phyloP scores from a whole-genome alignment of 2,113 vertebrate species.

The Hepsetus odoe region DNA sequence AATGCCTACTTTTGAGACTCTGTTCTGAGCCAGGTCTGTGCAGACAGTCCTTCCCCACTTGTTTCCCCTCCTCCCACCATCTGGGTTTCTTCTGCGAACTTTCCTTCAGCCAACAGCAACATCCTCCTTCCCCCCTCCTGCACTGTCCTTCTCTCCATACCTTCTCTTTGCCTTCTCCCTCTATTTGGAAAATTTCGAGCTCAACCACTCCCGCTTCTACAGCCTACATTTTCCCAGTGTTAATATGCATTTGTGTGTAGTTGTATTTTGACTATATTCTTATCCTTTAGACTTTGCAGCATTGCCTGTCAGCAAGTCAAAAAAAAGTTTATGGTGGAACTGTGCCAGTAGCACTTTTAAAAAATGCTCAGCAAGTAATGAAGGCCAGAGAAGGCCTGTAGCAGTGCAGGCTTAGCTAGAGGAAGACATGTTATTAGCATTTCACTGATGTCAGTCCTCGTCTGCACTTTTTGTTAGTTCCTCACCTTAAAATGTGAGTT shows the following conservation, averaged over 20 bases:
- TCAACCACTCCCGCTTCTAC: slow-evolving; percentile 30
- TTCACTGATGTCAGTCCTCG: slow-evolving; percentile 36
- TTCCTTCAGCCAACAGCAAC: slow-evolving; percentile 53
- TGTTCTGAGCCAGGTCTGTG: neutral
- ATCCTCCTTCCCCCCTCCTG: slow-evolving; percentile 44
- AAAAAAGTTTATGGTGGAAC: slow-evolving; percentile 9
- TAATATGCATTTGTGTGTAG: slow-evolving; percentile 19
- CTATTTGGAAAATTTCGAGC: slow-evolving; percentile 17
- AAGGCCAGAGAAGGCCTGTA: slow-evolving; percentile 18
- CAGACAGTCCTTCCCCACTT: neutral
- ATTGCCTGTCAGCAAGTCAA: neutral
- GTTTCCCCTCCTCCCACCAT: slow-evolving; percentile 25
- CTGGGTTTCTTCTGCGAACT: slow-evolving; percentile 17
- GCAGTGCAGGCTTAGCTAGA: slow-evolving; percentile 9
- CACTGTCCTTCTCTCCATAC: slow-evolving; percentile 8
- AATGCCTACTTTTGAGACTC: neutral
- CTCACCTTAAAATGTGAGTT: slow-evolving; percentile 41
- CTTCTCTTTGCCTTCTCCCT: slow-evolving; percentile 12
- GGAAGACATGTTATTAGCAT: slow-evolving; percentile 40
- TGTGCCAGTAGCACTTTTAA: slow-evolving; percentile 21
- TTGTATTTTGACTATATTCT: slow-evolving; percentile 22
- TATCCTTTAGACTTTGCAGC: too few relatives aligned
- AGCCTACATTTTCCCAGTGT: neutral
- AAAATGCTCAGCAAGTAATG: slow-evolving; percentile 25
- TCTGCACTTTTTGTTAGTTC: slow-evolving; percentile 26